Conservation (phyloP, 2,888 invertebrate genomes). For the Apodemia duryi region DNA sequence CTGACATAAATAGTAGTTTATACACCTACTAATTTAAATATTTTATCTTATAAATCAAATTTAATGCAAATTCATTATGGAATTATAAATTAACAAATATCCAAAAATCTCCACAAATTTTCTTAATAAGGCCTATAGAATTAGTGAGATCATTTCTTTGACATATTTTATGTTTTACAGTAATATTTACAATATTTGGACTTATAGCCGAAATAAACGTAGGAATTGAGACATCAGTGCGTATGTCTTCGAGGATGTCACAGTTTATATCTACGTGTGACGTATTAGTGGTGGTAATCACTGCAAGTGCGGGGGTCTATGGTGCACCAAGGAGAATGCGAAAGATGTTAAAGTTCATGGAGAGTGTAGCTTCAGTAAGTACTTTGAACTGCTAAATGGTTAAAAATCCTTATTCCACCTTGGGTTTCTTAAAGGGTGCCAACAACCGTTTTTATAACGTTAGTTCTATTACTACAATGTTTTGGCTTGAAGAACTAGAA, state of each 20-base stretch:
- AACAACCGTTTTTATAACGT: too few relatives aligned
- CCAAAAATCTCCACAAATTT: too few relatives aligned
- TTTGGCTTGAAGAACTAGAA: too few relatives aligned
- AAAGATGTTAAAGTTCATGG: constrained; percentile 70
- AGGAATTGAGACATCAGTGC: constrained; percentile 72
- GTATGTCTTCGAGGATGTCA: constrained; percentile 76
- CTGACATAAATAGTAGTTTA: too few relatives aligned
- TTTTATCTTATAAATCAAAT: too few relatives aligned
- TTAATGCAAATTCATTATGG: too few relatives aligned
- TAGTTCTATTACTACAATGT: too few relatives aligned
- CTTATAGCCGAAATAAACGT: constrained; percentile 74
- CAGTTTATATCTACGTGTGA: constrained; percentile 79
- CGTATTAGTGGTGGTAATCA: constrained; percentile 72
- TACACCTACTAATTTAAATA: too few relatives aligned
- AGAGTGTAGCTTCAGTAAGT: constrained; percentile 66
- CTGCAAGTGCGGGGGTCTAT: constrained; percentile 72
- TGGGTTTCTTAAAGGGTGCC: too few relatives aligned
- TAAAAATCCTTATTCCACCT: too few relatives aligned
- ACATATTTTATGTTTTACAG: constrained; percentile 40
- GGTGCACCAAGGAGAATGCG: constrained; percentile 75
- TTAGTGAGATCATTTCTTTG: neutral
- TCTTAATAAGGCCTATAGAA: too few relatives aligned
- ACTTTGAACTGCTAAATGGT: neutral
- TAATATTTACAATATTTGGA: constrained; percentile 66
- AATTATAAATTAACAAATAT: too few relatives aligned